Evolutionary conservation across 2,888 invertebrate genomes (phyloP).

Genomic region (Drosophila setosimentum): DNA sequence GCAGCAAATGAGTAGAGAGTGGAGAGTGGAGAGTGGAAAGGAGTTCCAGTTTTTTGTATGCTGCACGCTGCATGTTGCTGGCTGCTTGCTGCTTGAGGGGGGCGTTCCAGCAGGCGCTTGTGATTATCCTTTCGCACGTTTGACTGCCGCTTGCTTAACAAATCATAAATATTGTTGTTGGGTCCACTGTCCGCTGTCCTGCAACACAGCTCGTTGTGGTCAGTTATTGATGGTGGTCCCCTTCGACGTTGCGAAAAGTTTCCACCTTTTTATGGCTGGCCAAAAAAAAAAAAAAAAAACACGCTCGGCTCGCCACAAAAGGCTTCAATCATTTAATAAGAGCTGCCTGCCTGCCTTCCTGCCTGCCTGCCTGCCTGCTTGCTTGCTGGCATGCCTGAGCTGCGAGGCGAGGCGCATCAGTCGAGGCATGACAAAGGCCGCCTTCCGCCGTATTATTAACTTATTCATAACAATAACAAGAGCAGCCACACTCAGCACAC

Average conservation of each 20-base stretch:
- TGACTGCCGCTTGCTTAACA: constrained; percentile 80
- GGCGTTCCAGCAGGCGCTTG: constrained; percentile 78
- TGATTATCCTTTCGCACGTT: constrained; percentile 84
- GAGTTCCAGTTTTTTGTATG: constrained; percentile 39
- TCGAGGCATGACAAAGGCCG: constrained; percentile 80
- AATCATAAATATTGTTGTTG: constrained; percentile 74
- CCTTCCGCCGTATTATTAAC: constrained; percentile 86
- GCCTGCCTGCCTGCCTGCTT: neutral
- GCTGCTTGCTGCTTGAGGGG: constrained; percentile 42
- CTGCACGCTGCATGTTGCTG: constrained; percentile 22
- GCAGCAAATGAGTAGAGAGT: neutral
- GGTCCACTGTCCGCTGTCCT: constrained; percentile 19
- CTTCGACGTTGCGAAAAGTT: constrained; percentile 64
- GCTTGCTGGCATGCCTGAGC: neutral
- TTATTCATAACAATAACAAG: constrained; percentile 85
- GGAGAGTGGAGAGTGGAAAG: constrained; percentile 8
- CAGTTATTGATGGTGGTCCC: constrained; percentile 78
- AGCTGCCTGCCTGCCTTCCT: constrained; percentile 49
- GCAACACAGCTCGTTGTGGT: constrained; percentile 50
- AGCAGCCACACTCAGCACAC: constrained; percentile 28
- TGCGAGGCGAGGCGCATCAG: constrained; percentile 41
- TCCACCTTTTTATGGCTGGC: constrained; percentile 72
- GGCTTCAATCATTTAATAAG: constrained; percentile 81
- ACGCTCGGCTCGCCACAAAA: constrained; percentile 51
- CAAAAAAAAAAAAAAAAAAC: constrained; percentile 25